A percentile compares a stretch with the other conserved stretches of the same genome.
These are phyloP conservation scores for Cryptoblepharus egeriae DNA, from an alignment of 2,797 vertebrate genomes.

Conservation along the genomic window DNA sequence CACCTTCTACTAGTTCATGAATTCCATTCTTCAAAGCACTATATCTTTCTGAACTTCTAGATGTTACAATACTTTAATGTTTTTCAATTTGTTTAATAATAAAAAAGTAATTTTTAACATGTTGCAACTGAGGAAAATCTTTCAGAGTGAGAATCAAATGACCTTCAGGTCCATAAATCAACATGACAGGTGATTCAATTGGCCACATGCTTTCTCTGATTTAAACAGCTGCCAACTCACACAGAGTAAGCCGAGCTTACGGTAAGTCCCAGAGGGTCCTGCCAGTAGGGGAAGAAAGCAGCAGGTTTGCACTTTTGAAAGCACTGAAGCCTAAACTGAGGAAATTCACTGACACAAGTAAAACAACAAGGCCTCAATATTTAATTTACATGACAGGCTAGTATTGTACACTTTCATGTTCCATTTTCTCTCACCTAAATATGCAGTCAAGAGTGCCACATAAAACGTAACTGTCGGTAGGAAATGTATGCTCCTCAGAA, in stretches of 20 bases:
- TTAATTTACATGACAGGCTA: constrained; percentile 51
- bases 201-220: constrained; percentile 57
- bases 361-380: constrained; percentile 58
- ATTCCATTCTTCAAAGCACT: background rate
- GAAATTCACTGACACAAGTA: constrained; percentile 67
- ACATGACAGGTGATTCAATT: constrained; percentile 66
- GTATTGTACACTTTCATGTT: fast-evolving
- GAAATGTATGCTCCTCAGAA: background rate
- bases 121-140: constrained; percentile 41
- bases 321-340: constrained; percentile 61
- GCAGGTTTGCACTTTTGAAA: constrained; percentile 64
- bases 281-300: constrained; percentile 48
- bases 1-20: background rate
- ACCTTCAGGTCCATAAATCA: constrained; percentile 69
- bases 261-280: constrained; percentile 38
- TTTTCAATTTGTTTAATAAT: constrained; percentile 15
- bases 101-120: constrained; percentile 40
- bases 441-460: fast-evolving
- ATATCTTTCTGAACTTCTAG: background rate
- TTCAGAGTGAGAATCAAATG: constrained; percentile 31
- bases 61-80: background rate
- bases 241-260: constrained; percentile 26
- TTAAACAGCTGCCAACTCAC: constrained; percentile 65
- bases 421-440: background rate
- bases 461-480: fast-evolving